A percentile compares a stretch with the other conserved stretches of the same genome.
Evolutionary conservation across 2,888 invertebrate genomes (phyloP).

Genomic region (Choristoneura rosaceana): DNA sequence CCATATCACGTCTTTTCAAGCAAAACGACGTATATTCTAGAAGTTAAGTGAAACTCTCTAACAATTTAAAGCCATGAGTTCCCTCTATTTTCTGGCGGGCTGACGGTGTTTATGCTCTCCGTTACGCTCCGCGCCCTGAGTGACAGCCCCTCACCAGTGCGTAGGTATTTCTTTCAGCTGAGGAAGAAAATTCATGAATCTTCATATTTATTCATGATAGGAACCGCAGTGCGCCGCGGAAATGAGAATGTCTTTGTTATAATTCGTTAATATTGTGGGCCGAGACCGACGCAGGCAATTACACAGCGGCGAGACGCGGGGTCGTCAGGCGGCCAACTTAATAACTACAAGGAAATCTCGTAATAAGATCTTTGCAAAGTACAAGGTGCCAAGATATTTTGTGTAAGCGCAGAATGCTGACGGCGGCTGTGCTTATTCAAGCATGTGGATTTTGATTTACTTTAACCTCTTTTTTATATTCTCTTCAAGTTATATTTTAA

Average conservation of each 20-base stretch:
- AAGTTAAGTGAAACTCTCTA: conserved; percentile 32
- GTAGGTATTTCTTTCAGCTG: conserved; percentile 47
- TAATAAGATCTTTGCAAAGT: conserved; percentile 18
- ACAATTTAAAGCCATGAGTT: conserved; percentile 25
- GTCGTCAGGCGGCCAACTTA: conserved; percentile 27
- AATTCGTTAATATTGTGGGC: conserved; percentile 37
- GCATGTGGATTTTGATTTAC: background rate
- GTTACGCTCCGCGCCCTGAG: conserved; percentile 4
- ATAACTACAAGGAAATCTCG: conserved; percentile 29
- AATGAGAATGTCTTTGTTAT: conserved; percentile 54
- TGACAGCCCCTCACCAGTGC: conserved; percentile 1
- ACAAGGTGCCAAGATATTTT: conserved; percentile 20
- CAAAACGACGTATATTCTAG: conserved; percentile 19
- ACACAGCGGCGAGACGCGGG: conserved; percentile 30
- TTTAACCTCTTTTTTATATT: background rate
- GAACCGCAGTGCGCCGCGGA: conserved; percentile 51
- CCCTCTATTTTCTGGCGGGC: conserved; percentile 3
- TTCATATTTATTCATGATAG: conserved; percentile 60
- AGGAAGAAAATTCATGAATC: conserved; percentile 46
- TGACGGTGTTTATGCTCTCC: conserved; percentile 2
- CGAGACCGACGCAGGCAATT: conserved; percentile 28
- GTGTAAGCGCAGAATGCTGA: background rate
- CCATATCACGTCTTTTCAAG: conserved; percentile 31
- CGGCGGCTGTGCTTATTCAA: background rate
- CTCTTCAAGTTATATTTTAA: too few relatives aligned